A percentile compares a stretch with the other conserved stretches of the same genome.
phyloP scores from a whole-genome alignment of 2,888 invertebrate genomes.

The Caenorhabditis wallacei region DNA sequence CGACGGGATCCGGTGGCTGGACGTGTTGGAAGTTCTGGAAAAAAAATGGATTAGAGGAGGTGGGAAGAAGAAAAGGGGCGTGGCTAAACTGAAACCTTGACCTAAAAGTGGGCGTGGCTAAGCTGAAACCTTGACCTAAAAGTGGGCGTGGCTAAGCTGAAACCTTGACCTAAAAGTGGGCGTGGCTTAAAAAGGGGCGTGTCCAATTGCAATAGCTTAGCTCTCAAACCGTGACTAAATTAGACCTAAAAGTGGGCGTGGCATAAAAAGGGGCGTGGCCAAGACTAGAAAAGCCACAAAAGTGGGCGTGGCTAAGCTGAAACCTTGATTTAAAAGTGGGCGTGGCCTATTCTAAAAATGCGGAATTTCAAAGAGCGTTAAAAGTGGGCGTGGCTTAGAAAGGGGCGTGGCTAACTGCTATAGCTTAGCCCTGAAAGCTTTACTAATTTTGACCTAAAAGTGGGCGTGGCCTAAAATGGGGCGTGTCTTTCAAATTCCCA shows the following conservation, averaged over 20 bases:
- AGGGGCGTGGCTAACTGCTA: background rate
- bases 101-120: too few species aligned
- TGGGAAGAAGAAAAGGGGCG: background rate
- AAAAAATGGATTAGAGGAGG: background rate
- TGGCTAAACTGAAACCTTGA: too few species aligned
- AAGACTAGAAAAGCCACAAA: too few species aligned
- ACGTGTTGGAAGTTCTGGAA: constrained; percentile 42
- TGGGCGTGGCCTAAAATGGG: background rate
- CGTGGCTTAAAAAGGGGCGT: background rate
- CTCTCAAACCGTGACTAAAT: too few species aligned
- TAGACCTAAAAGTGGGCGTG: too few species aligned
- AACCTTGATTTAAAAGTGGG: too few species aligned
- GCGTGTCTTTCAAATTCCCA: background rate
- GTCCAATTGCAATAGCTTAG: too few species aligned
- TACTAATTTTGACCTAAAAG: background rate
- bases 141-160: background rate
- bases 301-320: too few species aligned
- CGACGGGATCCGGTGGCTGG: constrained; percentile 19
- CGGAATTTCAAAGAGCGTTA: background rate
- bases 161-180: background rate
- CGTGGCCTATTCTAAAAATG: too few species aligned
- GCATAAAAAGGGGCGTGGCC: too few species aligned
- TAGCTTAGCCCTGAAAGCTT: too few species aligned
- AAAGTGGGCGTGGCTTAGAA: background rate
- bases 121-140: too few species aligned